phyloP scores from a whole-genome alignment of 2,797 vertebrate species.

The Hyperoplus lanceolatus region DNA sequence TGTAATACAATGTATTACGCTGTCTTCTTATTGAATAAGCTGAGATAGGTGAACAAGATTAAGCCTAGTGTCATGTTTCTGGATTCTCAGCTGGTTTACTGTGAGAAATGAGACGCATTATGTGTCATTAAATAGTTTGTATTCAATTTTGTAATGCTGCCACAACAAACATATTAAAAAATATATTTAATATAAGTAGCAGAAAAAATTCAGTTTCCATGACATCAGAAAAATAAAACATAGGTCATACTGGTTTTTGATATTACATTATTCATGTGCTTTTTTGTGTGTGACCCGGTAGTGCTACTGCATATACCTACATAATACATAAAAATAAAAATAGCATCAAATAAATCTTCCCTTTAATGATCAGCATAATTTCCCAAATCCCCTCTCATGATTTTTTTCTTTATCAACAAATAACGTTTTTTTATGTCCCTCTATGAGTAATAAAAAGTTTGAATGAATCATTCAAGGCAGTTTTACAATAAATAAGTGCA shows the following conservation, averaged over 20 bases:
- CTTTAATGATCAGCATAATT: not conserved
- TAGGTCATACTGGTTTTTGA: not conserved
- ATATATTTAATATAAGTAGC: not conserved
- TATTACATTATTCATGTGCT: not conserved
- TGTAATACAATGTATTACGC: not conserved
- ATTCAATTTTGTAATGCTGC: not conserved
- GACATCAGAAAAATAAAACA: not conserved
- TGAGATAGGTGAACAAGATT: conserved; percentile 17
- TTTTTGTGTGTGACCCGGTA: too few species aligned
- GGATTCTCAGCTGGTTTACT: conserved; percentile 20
- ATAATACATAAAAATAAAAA: too few species aligned
- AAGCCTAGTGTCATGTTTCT: not conserved
- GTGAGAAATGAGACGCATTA: not conserved
- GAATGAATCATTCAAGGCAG: not conserved
- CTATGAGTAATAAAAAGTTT: not conserved
- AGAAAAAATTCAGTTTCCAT: not conserved
- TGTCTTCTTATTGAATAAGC: conserved; percentile 20
- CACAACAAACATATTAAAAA: not conserved
- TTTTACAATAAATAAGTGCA: not conserved
- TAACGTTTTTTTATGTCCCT: not conserved
- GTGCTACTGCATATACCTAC: too few species aligned
- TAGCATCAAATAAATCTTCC: too few species aligned
- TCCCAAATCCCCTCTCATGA: not conserved
- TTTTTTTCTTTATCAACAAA: not conserved
- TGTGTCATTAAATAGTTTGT: not conserved